Base-by-base conservation (phyloP, 2,888 invertebrate genomes). In the Celastrina argiolus region DNA sequence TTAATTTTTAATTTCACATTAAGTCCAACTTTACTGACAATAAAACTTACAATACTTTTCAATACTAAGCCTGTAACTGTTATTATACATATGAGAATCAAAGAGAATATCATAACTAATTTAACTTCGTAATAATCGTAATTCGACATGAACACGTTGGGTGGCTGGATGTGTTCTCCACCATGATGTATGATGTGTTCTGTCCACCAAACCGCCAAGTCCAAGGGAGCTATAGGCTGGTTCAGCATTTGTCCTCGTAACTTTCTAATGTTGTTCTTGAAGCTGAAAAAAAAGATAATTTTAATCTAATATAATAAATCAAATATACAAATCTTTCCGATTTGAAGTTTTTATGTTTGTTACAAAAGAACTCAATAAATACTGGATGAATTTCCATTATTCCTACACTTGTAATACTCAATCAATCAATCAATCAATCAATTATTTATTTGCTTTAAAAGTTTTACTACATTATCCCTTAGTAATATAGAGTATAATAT, bases 171-270 rank as follows among this genome's bases (percentile, higher is more conserved):
- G 65, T 82, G 79, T 14, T 68, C 78, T 0, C 78, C 78, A 3
- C 73, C 73, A 65, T 80, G 76, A 0, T 79, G 70, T 2, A 81
- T 64, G 10, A 81, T 74, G 65, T 81, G 72, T 56, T 81, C 80
- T 3, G 74, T 76, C 81, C 79, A 81, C 81, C 80, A 81, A 4
- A 81, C 75, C 0, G 78, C 76, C 0, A 74, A 72, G 5, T 81
- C 75, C 8, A 80, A 18, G 0, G 80, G 72, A 0, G 28, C 66
- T 26, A 71, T 69, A 0, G 74, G 74, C 59, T 76, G 74, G 14
- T 80, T 77, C 0, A 18, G 36, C 73, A 77, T 73, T 6, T 75
- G 10, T 0, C 63, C 26, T 0, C 74, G 67, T 3, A 80, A 66
- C 18, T 68, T 74, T 0, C 63, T 22, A 0, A 78, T 70, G 51